Conservation (phyloP, 2,888 invertebrate genomes). For the Nomada fabriciana region DNA sequence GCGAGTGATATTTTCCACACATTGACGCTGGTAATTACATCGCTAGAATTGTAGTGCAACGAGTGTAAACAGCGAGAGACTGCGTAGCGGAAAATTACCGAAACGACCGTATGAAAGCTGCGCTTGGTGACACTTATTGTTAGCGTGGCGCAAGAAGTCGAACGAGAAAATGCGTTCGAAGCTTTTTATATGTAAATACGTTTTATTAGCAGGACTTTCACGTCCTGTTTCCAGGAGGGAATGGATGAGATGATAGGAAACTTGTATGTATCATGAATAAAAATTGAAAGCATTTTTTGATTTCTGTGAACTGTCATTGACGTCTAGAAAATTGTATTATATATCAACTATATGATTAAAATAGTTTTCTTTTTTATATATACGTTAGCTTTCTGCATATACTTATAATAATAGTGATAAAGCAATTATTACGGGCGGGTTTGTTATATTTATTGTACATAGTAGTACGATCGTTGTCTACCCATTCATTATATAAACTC, state of each 20-base stretch:
- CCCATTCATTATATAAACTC: no score
- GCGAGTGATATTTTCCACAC: neutral
- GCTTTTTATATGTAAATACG: neutral
- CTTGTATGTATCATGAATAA: neutral
- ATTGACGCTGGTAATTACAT: constrained; percentile 33
- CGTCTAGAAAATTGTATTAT: no score
- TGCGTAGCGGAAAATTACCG: constrained; percentile 30
- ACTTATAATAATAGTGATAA: no score
- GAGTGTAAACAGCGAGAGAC: constrained; percentile 8
- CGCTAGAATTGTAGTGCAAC: neutral
- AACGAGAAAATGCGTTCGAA: neutral
- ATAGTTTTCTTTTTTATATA: no score
- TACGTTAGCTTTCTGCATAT: no score
- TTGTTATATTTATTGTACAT: no score
- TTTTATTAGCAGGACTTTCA: neutral
- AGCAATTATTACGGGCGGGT: no score
- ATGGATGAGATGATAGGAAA: neutral
- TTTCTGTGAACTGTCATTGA: no score
- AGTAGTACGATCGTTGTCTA: no score
- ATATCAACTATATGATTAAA: no score
- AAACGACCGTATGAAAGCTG: neutral
- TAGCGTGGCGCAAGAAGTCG: neutral
- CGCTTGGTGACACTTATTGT: neutral
- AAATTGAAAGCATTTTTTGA: neutral
- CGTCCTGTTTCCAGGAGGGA: no score